These are phyloP conservation scores for Acleris literana DNA, from an alignment of 2,888 invertebrate genomes.

Conservation along the genomic window DNA sequence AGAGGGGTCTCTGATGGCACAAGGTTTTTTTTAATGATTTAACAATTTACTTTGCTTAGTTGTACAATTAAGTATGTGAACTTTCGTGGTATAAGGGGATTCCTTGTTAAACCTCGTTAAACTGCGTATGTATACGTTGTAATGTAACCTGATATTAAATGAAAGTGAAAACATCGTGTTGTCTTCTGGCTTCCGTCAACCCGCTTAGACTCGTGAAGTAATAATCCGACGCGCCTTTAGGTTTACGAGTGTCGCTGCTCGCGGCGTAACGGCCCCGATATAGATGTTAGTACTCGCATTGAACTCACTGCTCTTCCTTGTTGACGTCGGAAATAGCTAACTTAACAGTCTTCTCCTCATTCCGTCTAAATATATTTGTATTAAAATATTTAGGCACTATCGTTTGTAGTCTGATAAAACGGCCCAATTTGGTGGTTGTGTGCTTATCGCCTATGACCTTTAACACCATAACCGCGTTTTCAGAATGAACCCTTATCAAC, in stretches of 20 bases:
- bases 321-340: constrained; percentile 7
- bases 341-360: not conserved
- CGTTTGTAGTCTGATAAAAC: constrained; percentile 35
- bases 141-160: constrained; percentile 18
- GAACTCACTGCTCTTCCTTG: constrained; percentile 28
- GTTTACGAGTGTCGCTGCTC: constrained; percentile 45
- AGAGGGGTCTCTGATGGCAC: too few relatives aligned
- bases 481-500: constrained; percentile 70
- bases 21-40: too few relatives aligned
- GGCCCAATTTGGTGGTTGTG: constrained; percentile 37
- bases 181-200: constrained; percentile 44
- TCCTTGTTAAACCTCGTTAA: too few relatives aligned
- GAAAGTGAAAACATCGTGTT: constrained; percentile 23
- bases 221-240: constrained; percentile 42
- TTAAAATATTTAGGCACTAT: constrained; percentile 4
- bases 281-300: constrained; percentile 27
- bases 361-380: not conserved
- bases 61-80: too few relatives aligned
- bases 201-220: constrained; percentile 38
- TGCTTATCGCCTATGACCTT: constrained; percentile 70
- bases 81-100: too few relatives aligned
- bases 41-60: too few relatives aligned
- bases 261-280: constrained; percentile 27
- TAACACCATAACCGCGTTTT: constrained; percentile 71
- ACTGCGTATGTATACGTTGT: too few relatives aligned